These are phyloP conservation scores for Aviceda subcristata DNA, from an alignment of 2,113 vertebrate genomes.

Conservation along the genomic window DNA sequence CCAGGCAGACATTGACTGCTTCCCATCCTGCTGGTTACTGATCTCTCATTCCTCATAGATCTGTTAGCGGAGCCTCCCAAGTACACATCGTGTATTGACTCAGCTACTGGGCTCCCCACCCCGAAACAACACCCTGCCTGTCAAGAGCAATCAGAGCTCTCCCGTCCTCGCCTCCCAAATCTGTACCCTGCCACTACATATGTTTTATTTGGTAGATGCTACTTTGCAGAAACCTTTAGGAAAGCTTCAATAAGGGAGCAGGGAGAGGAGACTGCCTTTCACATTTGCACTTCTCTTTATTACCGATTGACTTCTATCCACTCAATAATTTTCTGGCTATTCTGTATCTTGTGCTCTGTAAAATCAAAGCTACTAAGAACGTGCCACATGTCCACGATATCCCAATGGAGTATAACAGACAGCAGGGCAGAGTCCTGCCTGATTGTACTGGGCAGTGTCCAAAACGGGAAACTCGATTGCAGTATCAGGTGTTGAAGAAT, in stretches of 20 bases:
- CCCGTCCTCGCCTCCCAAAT: neutral
- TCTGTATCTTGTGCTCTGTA: neutral
- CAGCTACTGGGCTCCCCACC: neutral
- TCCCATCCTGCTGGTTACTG: neutral
- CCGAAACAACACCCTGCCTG: neutral
- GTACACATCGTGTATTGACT: neutral
- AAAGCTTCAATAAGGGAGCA: neutral
- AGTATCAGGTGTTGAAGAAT: neutral
- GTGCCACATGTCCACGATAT: neutral
- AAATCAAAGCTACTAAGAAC: neutral
- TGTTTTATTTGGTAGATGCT: neutral
- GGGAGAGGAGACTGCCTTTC: neutral
- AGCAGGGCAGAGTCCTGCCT: neutral
- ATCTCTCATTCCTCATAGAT: neutral
- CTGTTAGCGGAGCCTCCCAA: neutral
- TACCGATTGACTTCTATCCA: neutral
- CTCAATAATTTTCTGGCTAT: neutral
- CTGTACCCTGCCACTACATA: accelerated
- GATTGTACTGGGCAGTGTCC: neutral
- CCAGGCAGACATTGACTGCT: neutral
- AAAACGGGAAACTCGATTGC: neutral
- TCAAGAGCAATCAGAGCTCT: neutral
- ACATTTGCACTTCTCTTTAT: neutral
- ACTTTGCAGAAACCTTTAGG: neutral
- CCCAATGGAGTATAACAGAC: neutral